A percentile compares a stretch with the other conserved stretches of the same genome.
Conservation (phyloP, 2,888 invertebrate genomes). For the Lepidochitona cinerea region DNA sequence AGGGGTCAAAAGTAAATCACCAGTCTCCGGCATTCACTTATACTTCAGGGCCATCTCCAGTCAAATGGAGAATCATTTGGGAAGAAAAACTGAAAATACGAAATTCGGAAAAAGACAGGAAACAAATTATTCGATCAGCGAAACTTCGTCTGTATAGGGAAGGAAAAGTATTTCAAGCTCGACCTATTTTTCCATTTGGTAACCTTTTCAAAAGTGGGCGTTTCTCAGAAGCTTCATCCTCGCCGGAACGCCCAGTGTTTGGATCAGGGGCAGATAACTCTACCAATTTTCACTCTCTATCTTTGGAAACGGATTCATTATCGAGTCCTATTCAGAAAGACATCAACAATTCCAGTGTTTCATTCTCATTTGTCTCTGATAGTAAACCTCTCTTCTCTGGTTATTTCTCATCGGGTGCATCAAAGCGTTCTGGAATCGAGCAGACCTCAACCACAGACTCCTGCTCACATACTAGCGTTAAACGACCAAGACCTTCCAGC, state of each 20-base stretch:
- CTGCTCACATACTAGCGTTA: not conserved
- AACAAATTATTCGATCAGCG: constrained; percentile 53
- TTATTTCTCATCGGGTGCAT: not conserved
- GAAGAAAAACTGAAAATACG: constrained; percentile 57
- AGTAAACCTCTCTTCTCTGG: not conserved
- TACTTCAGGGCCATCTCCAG: constrained; percentile 37
- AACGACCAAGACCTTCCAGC: not conserved
- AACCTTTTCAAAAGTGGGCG: constrained; percentile 5
- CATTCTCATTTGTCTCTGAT: not conserved
- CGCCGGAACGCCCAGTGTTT: constrained; percentile 2
- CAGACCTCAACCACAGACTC: not conserved
- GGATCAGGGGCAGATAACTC: constrained; percentile 5
- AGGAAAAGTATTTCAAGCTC: constrained; percentile 18
- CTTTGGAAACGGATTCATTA: no score
- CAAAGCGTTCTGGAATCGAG: not conserved
- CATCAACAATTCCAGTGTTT: not conserved
- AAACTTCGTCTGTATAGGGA: constrained; percentile 45
- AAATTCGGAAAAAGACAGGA: constrained; percentile 56
- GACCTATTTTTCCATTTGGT: not conserved
- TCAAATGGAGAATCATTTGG: constrained; percentile 41
- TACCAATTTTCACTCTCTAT: constrained; percentile 3
- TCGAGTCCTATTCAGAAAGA: not conserved
- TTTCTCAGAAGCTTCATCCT: not conserved
- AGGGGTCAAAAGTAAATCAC: not conserved
- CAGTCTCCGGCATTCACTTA: constrained; percentile 29